Evolutionary conservation across 1,140 invertebrate genomes (phyloP), one percentile per base, ranked within the genome.

Genomic region (Nephila pilipes): DNA sequence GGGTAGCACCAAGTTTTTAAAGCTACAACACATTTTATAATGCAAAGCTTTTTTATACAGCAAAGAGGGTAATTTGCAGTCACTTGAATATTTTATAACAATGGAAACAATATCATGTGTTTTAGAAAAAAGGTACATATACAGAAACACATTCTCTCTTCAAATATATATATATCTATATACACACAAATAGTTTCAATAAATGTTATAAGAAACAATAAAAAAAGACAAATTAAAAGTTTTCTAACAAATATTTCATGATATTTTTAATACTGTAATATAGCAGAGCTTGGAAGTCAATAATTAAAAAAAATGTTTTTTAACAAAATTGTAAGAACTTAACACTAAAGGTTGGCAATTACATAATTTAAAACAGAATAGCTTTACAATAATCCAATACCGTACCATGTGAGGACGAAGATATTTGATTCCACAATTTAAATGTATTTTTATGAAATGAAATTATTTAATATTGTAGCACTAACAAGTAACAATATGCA

Each of bases 1-100:
- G 32, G 57, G 83, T 87, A 87, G 83, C 83, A 87, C 83, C 83
- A 87, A 87, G n/a, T 87, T 29, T 65, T 83, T 83, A 87, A 8
- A 58, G 83, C 83, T 87, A 87, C 57, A 87, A 54, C 57, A 60
- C 32, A 57, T 60, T 25, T 54, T n/a, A 54, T 54, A 55, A 81
- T 46, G 25, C 46, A 81, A 81, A 81, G 36, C 46, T 54, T 81
- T 58, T 65, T 65, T 65, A 25, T 25, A 29, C 63, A 65, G 63
- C 63, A 25, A 65, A 65, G 25, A 65, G 63, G 58, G 25, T 10
- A 22, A 65, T 65, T 22, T 65, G 63, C 25, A 2, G 63, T 10
- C 63, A 65, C 25, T 65, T 65, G 25, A 65, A 63, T 29, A 25
- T 65, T 65, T 14, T 25, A 65, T 65, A 25, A 65, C 6, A 25